Evolutionary conservation across 2,888 invertebrate species (phyloP), one percentile per base, ranked within the genome.

Genomic region (Diachrysia chrysitis): DNA sequence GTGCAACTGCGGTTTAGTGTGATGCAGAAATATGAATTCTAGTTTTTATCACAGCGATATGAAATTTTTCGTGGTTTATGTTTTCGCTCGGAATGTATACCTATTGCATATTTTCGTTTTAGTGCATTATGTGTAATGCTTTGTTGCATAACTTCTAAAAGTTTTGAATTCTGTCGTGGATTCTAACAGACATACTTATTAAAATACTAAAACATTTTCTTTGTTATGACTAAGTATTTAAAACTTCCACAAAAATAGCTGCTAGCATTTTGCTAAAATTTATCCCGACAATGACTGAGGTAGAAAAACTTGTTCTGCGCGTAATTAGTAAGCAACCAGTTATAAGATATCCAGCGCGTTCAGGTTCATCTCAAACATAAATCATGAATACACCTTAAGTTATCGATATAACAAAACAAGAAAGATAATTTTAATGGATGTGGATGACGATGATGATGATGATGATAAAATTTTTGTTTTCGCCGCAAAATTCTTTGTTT

Each of bases 21-120:
- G 85, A 87, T 87, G 87, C 87, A 87, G 84, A 87, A 85, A 85
- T 86, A 87, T 89, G 85, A 88, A 86, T 89, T 89, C 85, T 82
- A 83, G 83, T 87, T 89, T 90, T 89, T 90, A 88, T 89, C 87
- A 85, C 84, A 81, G 81, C 83, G 72, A 79, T 82, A 84, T 85
- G 78, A 85, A 76, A 71, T 78, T 78, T 81, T 76, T 74, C 71
- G 73, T 65, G 70, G 82, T 79, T 83, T 73, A 68, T 69, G 70
- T 65, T 73, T 65, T 69, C 59, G 66, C 48, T n/a, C 58, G 69
- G 53, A 60, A 61, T 69, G 59, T 51, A n/a, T n/a, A 51, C 48
- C 54, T 63, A 53, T 23, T 69, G 60, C 56, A 66, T 66, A 62
- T 70, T 71, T 71, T 70, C 63, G 55, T 48, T 54, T 59, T 7